Conservation (phyloP, 2,888 invertebrate species). For the Parnassius smintheus region DNA sequence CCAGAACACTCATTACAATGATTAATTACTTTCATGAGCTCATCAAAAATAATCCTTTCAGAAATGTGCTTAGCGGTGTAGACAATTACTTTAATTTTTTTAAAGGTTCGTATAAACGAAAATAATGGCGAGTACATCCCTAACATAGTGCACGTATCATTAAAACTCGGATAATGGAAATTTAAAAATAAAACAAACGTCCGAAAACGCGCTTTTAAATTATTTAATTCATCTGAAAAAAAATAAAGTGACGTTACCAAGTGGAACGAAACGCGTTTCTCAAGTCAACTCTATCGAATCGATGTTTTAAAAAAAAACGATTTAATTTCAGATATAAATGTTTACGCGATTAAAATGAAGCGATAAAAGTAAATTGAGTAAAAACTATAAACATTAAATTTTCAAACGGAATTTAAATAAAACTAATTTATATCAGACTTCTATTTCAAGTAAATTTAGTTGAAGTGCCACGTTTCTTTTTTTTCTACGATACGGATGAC, state of each 20-base stretch:
- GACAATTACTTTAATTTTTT: no score
- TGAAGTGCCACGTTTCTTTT: no score
- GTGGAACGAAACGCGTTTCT: slow-evolving; percentile 24
- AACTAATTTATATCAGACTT: background rate
- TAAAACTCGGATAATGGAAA: slow-evolving; percentile 14
- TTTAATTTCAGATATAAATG: slow-evolving; percentile 19
- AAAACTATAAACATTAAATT: slow-evolving; percentile 13
- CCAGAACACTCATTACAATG: no score
- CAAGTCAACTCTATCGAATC: slow-evolving; percentile 26
- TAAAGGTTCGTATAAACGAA: no score
- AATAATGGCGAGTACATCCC: slow-evolving; percentile 3
- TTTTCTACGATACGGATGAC: no score
- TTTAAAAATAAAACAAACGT: slow-evolving; percentile 22
- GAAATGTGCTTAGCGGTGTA: no score
- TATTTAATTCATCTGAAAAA: slow-evolving; percentile 6
- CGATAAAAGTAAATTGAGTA: slow-evolving; percentile 25
- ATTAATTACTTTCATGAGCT: no score
- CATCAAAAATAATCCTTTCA: no score
- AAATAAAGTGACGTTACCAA: slow-evolving; percentile 14
- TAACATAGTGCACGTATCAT: slow-evolving; percentile 17
- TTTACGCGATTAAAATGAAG: slow-evolving; percentile 21
- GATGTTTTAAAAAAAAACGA: slow-evolving; percentile 22
- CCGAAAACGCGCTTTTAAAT: slow-evolving; percentile 12
- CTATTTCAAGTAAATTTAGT: no score
- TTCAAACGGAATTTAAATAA: background rate